Evolutionary conservation across 2,888 invertebrate genomes (phyloP), one percentile per base, ranked within the genome.

Genomic region (Elysia crispata): DNA sequence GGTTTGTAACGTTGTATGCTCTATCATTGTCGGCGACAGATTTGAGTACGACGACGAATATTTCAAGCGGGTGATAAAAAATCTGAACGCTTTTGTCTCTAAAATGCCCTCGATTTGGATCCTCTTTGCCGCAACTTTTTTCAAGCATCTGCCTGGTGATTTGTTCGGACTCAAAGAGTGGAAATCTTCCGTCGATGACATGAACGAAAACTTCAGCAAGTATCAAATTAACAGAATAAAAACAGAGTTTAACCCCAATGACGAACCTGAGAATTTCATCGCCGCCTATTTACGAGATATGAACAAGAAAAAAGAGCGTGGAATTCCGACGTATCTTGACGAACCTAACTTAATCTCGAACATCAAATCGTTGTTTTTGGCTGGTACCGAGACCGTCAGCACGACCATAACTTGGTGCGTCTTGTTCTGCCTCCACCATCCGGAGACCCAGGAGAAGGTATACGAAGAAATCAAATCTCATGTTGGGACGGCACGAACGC

Each of bases 391-490:
- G 87, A 96, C 96, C 1, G 95, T 95, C 0, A 95, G 95, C n/a
- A 95, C 97, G 25, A 96, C 95, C 0, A 95, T 97, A 83, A 96
- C 96, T 89, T 97, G 97, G 93, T 95, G 95, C 82, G 93, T 97
- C 5, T 95, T n/a, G n/a, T n/a, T n/a, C n/a, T n/a, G n/a, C n/a
- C n/a, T n/a, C n/a, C n/a, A n/a, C n/a, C n/a, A n/a, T 95, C 95
- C 95, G 60, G 94, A 96, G 20, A 94, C 81, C 18, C 82, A 81
- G 54, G 75, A 77, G 15, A 79, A 72, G 28, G 62, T 77, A 15
- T 66, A 73, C 18, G 23, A 60, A 31, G 84, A 84, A 54, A 80
- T 84, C 1, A 77, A 81, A 11, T 81, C 83, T 1, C 88, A 93
- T 72, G 91, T 93, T 72, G 91, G 90, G 75, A 57, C 11, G 11